Conservation (phyloP, 2,113 vertebrate genomes). For the Myotis davidii region DNA sequence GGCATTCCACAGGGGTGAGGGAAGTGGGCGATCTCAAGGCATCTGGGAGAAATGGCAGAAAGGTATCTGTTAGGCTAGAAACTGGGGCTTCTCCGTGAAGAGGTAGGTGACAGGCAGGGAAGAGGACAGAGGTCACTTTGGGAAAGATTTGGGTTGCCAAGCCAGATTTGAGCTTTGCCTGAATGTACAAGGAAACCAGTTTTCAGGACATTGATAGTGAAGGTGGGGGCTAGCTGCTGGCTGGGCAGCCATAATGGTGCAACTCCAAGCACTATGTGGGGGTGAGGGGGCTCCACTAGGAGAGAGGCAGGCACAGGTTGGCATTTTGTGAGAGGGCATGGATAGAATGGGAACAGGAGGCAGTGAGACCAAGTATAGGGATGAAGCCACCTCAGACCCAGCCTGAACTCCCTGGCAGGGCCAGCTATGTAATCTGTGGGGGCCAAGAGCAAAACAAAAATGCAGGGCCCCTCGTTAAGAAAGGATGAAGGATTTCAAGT, state of each 20-base stretch:
- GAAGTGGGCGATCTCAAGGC: too few species aligned
- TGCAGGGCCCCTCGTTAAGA: neutral
- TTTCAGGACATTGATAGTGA: neutral
- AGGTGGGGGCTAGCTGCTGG: neutral
- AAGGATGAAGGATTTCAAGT: neutral
- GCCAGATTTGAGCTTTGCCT: neutral
- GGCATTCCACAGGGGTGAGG: too few species aligned
- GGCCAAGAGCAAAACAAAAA: neutral
- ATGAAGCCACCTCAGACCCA: neutral
- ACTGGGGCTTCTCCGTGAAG: neutral
- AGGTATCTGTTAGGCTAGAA: neutral
- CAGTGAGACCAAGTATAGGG: neutral
- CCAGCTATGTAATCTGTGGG: neutral
- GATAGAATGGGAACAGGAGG: neutral
- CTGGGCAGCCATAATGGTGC: too few species aligned
- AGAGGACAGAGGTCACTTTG: neutral
- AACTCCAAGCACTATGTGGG: neutral
- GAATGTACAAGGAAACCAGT: neutral
- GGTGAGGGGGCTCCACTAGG: fast-evolving
- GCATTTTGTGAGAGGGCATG: neutral
- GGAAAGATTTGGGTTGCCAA: neutral
- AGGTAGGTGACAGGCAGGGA: neutral
- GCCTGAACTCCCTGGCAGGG: neutral
- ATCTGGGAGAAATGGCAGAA: neutral
- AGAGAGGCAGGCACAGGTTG: neutral